Evolutionary conservation across 2,113 vertebrate species (phyloP).

Genomic region (Glaucomys volans): DNA sequence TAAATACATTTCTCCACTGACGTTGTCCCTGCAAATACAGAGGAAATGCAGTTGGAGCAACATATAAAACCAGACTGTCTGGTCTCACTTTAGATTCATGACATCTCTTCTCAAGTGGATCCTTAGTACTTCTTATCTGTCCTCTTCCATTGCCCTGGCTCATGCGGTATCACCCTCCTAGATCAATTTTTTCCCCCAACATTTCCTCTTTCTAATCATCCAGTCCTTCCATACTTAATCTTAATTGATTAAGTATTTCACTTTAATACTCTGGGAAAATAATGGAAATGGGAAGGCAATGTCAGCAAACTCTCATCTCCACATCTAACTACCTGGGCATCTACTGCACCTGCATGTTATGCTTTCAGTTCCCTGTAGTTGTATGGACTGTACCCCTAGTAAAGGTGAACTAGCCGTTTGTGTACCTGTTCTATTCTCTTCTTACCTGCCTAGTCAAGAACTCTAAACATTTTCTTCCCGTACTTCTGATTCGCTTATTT

Average conservation of each 20-base stretch:
- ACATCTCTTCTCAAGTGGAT: neutral
- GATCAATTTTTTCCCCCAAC: neutral
- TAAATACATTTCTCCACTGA: neutral
- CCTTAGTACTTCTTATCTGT: neutral
- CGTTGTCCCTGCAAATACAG: neutral
- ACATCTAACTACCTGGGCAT: neutral
- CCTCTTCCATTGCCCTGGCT: neutral
- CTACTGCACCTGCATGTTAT: neutral
- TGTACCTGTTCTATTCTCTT: neutral
- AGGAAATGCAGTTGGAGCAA: neutral
- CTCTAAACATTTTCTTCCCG: neutral
- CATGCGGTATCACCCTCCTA: neutral
- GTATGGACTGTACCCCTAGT: neutral
- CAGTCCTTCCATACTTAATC: neutral
- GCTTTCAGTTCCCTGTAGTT: neutral
- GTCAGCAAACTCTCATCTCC: neutral
- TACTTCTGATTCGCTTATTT: neutral
- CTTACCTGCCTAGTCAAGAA: neutral
- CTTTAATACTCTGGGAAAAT: neutral
- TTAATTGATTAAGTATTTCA: neutral
- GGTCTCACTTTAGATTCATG: neutral
- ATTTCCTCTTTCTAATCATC: neutral
- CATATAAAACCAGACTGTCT: neutral
- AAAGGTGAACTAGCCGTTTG: neutral
- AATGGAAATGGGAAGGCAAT: neutral